phyloP scores from a whole-genome alignment of 2,888 invertebrate genomes.

The Folsomia candida region DNA sequence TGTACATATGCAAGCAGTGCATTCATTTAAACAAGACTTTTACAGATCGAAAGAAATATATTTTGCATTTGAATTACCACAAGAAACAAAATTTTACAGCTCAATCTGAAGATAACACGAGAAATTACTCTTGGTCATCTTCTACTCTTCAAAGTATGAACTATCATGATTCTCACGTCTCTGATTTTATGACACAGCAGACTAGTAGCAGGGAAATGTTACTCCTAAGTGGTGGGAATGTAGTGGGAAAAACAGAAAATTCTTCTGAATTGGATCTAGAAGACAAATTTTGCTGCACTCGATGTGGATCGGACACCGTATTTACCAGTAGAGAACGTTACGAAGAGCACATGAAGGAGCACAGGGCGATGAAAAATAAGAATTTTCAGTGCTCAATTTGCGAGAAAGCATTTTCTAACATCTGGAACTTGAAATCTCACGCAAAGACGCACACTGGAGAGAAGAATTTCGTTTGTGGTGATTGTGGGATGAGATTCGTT shows the following conservation, averaged over 20 bases:
- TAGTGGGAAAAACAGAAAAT: neutral
- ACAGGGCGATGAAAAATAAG: conserved; percentile 1
- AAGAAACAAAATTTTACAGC: neutral
- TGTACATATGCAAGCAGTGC: conserved; percentile 2
- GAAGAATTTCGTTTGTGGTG: conserved; percentile 2
- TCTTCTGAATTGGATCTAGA: neutral
- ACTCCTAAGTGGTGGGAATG: neutral
- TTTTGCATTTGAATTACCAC: conserved; percentile 7
- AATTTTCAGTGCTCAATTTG: conserved; percentile 7
- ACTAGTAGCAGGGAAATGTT: neutral
- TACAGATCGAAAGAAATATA: neutral
- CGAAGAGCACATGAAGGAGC: neutral
- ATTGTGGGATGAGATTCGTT: conserved; percentile 9
- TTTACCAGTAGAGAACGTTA: neutral
- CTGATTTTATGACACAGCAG: no score
- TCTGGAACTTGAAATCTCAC: neutral
- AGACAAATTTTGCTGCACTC: neutral
- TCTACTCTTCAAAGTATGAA: no score
- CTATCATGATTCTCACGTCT: no score
- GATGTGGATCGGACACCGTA: neutral
- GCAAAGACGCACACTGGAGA: neutral
- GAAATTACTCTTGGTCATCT: no score
- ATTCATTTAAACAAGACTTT: neutral
- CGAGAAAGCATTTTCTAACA: conserved; percentile 12
- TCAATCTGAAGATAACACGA: neutral